These are phyloP conservation scores for Porites evermanni DNA, from an alignment of 92 coral and sea anemone genomes.

Conservation along the genomic window DNA sequence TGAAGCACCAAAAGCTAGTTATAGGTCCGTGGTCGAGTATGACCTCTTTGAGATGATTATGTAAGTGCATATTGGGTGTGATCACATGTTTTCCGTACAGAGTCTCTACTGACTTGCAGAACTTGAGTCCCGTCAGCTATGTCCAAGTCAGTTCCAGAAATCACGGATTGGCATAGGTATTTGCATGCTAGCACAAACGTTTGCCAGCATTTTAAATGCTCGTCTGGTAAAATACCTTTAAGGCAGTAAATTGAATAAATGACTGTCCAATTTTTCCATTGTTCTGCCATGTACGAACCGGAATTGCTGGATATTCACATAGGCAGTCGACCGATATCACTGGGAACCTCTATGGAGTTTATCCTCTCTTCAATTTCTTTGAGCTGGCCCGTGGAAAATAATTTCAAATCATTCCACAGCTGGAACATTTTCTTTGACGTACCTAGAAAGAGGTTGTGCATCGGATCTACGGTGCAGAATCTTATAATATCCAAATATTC, in stretches of 20 bases:
- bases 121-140: conserved; percentile 70
- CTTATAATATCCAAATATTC: conserved; percentile 74
- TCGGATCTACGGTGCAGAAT: conserved; percentile 77
- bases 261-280: conserved; percentile 85
- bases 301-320: conserved; percentile 61
- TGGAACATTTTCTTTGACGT: conserved; percentile 75
- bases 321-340: conserved; percentile 77
- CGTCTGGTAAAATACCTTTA: conserved; percentile 61
- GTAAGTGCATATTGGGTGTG: conserved; percentile 76
- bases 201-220: conserved; percentile 78
- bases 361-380: conserved; percentile 62
- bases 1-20: conserved; percentile 65
- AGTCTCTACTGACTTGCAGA: conserved; percentile 62
- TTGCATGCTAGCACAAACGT: conserved; percentile 71
- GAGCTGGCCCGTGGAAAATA: conserved; percentile 54
- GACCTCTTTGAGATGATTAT: conserved; percentile 66
- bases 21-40: conserved; percentile 73
- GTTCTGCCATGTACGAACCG: conserved; percentile 80
- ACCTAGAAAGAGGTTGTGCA: conserved; percentile 81
- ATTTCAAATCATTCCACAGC: conserved; percentile 59
- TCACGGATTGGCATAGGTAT: conserved; percentile 55
- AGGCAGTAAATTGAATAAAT: conserved; percentile 70
- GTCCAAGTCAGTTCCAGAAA: conserved; percentile 47
- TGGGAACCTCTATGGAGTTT: conserved; percentile 60
- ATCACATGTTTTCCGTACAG: conserved; percentile 64